These are phyloP conservation scores for Chiloscyllium punctatum DNA, from an alignment of 2,797 vertebrate species.

Conservation along the genomic window DNA sequence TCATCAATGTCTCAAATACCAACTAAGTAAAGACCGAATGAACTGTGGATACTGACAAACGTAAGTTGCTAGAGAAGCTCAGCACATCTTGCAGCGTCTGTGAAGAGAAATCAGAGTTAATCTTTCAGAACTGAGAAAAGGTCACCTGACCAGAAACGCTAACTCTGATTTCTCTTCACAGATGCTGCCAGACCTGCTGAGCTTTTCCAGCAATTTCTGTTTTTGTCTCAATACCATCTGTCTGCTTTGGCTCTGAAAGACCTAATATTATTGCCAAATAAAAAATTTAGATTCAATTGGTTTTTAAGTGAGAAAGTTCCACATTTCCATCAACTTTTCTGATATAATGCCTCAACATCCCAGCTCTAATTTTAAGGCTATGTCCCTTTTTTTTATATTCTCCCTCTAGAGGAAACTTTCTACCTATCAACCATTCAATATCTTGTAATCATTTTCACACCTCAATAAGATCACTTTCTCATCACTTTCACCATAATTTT, in stretches of 20 bases:
- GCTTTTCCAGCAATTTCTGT: too few relatives aligned
- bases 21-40: too few relatives aligned
- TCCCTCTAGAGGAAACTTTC: background rate
- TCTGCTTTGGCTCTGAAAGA: background rate
- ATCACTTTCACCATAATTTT: background rate
- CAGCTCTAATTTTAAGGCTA: background rate
- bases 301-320: background rate
- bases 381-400: background rate
- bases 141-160: too few relatives aligned
- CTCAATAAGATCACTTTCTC: background rate
- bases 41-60: too few relatives aligned
- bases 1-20: too few relatives aligned
- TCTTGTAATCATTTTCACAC: background rate
- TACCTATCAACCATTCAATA: background rate
- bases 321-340: background rate
- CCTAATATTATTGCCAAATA: background rate
- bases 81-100: too few relatives aligned
- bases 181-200: too few relatives aligned
- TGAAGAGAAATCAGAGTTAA: too few relatives aligned
- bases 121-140: too few relatives aligned
- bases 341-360: background rate
- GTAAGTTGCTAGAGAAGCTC: too few relatives aligned
- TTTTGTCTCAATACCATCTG: background rate
- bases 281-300: background rate
- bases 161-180: too few relatives aligned